phyloP scores from a whole-genome alignment of 1,140 invertebrate genomes.

The Amyelois transitella region DNA sequence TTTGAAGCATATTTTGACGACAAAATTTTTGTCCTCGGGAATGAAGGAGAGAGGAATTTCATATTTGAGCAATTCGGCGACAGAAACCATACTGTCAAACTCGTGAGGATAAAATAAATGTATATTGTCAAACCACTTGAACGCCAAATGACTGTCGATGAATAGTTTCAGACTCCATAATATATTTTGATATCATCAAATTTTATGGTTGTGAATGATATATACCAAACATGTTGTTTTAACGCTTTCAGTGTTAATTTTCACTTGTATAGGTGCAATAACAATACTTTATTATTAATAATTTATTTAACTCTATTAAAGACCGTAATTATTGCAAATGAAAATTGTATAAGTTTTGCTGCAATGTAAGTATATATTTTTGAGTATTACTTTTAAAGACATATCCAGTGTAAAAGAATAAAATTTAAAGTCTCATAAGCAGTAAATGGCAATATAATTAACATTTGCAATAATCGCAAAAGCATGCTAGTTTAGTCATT shows the following conservation, averaged over 20 bases:
- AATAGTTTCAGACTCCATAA: no score
- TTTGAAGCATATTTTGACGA: no score
- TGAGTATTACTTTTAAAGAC: background rate
- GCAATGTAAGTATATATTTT: background rate
- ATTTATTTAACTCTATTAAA: background rate
- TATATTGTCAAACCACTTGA: no score
- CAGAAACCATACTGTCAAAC: no score
- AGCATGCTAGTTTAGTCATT: conserved; percentile 20
- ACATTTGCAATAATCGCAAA: conserved; percentile 12
- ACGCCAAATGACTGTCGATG: no score
- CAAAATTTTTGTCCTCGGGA: no score
- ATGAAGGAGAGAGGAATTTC: no score
- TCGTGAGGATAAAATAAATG: no score
- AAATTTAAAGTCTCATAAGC: background rate
- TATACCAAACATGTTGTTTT: background rate
- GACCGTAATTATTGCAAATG: background rate
- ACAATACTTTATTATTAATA: background rate
- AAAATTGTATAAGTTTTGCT: background rate
- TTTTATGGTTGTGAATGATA: conserved; percentile 60
- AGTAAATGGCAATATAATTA: background rate
- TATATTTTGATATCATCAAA: conserved; percentile 4
- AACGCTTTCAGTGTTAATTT: conserved; percentile 2
- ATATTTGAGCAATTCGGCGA: no score
- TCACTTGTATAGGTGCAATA: conserved; percentile 26
- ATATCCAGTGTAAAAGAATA: background rate